Evolutionary conservation across 2,797 vertebrate genomes (phyloP), one percentile per base, ranked within the genome.

Genomic region (Gallinago nigripennis): DNA sequence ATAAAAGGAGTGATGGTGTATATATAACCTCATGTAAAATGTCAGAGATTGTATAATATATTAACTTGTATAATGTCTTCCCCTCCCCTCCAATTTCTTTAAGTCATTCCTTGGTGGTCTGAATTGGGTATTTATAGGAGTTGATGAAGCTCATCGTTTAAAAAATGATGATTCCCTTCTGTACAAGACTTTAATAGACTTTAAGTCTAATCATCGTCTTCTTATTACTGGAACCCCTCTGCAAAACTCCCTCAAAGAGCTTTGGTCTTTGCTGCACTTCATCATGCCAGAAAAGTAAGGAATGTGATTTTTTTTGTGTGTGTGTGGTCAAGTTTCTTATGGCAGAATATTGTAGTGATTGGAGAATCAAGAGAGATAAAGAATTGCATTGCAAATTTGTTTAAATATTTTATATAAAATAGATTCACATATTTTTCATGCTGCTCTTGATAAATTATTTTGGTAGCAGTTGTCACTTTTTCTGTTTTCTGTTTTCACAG

Each of bases 211-310:
- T 79, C 99, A 99, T 97, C 98, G 99, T 89, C 99, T 99, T 69
- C 98, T 99, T 60, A 99, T 99, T 97, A 99, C 99, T 77, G 99
- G 99, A 97, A 99, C 99, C 1, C 99, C 99, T 57, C 97, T 99
- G 73, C 99, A 99, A 97, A 99, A 99, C 96, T 99, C 99, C 6
- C 98, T 99, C 41, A 99, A 99, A 97, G 99, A 99, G 92, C 99
- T 99, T 43, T 99, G 99, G 99, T 99, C 99, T 76, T 97, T 99
- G 86, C 97, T 99, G 82, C 99, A 99, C 97, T 99, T 99, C 98
- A 99, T 99, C 91, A 99, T 99, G 99, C 99, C 99, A 43, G 99
- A 99, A 96, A 99, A 99, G 99, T 99, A 99, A 95, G 99, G 77
- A 82, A 41, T 41, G 41, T 41, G 6, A 48, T 58, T 41, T 41